phyloP scores from a whole-genome alignment of 2,113 vertebrate genomes.

The Holacanthus passer region DNA sequence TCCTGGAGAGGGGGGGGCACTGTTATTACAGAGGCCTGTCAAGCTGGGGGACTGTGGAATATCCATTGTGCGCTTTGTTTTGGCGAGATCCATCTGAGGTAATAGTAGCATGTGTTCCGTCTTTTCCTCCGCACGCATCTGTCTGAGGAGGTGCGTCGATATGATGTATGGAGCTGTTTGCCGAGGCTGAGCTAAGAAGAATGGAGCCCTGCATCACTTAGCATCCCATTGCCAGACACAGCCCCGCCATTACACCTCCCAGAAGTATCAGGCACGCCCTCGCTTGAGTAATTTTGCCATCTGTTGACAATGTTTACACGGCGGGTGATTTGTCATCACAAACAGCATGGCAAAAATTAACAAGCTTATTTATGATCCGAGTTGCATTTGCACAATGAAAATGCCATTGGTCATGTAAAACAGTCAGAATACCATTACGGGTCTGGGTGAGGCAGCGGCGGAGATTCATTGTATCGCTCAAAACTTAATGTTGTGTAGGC shows the following conservation, averaged over 20 bases:
- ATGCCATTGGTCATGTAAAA: conserved; percentile 59
- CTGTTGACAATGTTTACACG: conserved; percentile 83
- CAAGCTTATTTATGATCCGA: conserved; percentile 77
- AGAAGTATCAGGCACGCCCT: conserved; percentile 68
- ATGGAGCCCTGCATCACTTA: conserved; percentile 73
- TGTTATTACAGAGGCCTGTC: conserved; percentile 47
- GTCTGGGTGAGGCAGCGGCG: not conserved
- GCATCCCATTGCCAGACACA: conserved; percentile 70
- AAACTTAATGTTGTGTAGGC: not conserved
- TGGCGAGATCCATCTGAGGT: conserved; percentile 35
- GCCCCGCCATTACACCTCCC: conserved; percentile 75
- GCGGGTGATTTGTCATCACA: conserved; percentile 78
- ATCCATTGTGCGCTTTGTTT: conserved; percentile 54
- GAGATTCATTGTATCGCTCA: conserved; percentile 27
- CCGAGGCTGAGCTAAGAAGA: conserved; percentile 65
- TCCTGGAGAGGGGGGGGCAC: not conserved
- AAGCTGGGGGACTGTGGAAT: conserved; percentile 31
- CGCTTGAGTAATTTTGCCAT: conserved; percentile 81
- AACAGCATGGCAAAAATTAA: conserved; percentile 76
- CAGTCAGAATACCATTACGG: conserved; percentile 33
- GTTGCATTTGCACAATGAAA: conserved; percentile 66
- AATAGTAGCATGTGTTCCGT: conserved; percentile 56
- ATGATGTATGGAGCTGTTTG: conserved; percentile 72
- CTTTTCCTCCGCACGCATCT: conserved; percentile 50
- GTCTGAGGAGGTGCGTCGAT: conserved; percentile 38